These are phyloP conservation scores for Chiroxiphia lanceolata DNA, from an alignment of 2,797 vertebrate species.

Conservation along the genomic window DNA sequence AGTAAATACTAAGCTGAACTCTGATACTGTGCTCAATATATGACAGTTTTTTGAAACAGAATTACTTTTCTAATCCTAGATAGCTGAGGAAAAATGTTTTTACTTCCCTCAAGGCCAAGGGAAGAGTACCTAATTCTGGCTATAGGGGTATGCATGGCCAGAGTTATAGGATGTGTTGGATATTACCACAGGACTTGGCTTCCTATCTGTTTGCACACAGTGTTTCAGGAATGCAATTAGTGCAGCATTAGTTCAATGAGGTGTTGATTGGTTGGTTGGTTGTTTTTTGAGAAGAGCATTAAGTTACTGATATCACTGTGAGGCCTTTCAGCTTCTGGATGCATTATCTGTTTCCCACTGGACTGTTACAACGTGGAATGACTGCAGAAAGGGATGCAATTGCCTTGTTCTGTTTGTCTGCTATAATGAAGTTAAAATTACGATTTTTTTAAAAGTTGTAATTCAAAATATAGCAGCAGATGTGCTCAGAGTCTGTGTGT, in stretches of 20 bases:
- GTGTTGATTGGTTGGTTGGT: neutral
- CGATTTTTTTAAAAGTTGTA: neutral
- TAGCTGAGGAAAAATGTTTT: neutral
- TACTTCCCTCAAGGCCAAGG: neutral
- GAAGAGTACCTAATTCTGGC: neutral
- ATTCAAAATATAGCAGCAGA: neutral
- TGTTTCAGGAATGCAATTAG: neutral
- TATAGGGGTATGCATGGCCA: rapidly evolving
- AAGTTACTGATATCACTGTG: neutral
- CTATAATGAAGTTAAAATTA: neutral
- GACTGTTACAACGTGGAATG: neutral
- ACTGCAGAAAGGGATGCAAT: neutral
- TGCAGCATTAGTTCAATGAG: neutral
- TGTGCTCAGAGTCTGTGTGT: neutral
- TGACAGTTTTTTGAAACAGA: neutral
- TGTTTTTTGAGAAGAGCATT: neutral
- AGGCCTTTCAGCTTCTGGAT: neutral
- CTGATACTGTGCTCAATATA: neutral
- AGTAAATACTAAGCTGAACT: neutral
- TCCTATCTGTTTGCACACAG: neutral
- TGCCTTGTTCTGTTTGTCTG: neutral
- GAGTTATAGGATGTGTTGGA: neutral
- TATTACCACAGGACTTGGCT: neutral
- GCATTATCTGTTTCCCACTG: neutral
- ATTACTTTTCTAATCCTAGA: neutral